Evolutionary conservation across 2,797 vertebrate genomes (phyloP), one percentile per base, ranked within the genome.

Genomic region (Tragelaphus eurycerus): DNA sequence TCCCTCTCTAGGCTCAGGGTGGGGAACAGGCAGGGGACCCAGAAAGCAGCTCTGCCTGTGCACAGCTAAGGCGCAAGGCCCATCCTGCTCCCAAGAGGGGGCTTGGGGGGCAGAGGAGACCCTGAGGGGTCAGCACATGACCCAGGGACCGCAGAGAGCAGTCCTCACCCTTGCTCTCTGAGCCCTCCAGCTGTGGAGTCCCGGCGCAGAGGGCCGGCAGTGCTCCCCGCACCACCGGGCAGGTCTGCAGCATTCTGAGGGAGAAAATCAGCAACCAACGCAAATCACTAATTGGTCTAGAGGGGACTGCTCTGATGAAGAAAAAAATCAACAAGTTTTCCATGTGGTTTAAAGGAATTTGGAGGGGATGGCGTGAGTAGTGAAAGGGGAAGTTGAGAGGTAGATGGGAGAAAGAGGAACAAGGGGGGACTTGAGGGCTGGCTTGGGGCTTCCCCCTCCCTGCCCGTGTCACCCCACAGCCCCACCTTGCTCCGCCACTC

Each of bases 291-390:
- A 97, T 96, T 97, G 97, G 76, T 96, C 93, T 83, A 86, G 27
- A 90, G 97, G 97, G 96, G 97, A 29, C 43, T 60, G 55, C 60
- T 96, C 34, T 43, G 59, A 50, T 67, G 64, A 86, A 50, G 87
- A 74, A 79, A 90, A 90, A 92, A 97, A 90, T 93, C 94, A 93
- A 95, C 96, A 94, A 90, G 94, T 96, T 95, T 82, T 97, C 94
- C 79, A 59, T 95, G 96, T 96, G 93, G 76, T 62, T 50, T 62
- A 67, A 74, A 95, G 85, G 91, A 87, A 82, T 93, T 89, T 83
- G 52, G 85, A 76, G 57, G 38, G 19, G 15, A 16, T 0, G 5
- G 38, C 3, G 8, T 64, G 78, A 13, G 34, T 23, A n/a, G 84
- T 67, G 48, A 89, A 93, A 83, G 21, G 95, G 67, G n/a, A 21